These are phyloP conservation scores for Thymallus thymallus DNA, from an alignment of 2,113 vertebrate species.

Conservation along the genomic window DNA sequence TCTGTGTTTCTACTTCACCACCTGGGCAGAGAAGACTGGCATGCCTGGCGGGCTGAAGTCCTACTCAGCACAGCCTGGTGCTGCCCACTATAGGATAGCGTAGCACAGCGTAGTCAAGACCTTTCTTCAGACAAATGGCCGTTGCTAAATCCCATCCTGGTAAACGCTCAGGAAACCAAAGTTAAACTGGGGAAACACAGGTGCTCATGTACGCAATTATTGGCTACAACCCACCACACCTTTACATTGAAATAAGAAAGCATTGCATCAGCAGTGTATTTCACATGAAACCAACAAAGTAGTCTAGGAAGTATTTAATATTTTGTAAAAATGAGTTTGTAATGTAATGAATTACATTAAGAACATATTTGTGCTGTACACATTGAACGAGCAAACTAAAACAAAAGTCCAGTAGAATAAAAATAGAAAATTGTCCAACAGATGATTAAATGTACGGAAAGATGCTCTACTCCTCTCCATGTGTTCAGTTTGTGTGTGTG, in stretches of 20 bases:
- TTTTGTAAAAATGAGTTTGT: not conserved
- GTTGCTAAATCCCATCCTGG: too few relatives aligned
- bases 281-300: not conserved
- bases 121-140: too few relatives aligned
- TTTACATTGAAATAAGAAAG: not conserved
- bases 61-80: conserved; percentile 26
- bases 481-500: too few relatives aligned
- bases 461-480: too few relatives aligned
- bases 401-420: not conserved
- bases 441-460: not conserved
- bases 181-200: too few relatives aligned
- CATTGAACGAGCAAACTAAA: conserved; percentile 29
- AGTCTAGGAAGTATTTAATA: too few relatives aligned
- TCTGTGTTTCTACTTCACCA: conserved; percentile 72
- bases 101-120: too few relatives aligned
- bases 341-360: conserved; percentile 20
- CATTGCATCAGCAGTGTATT: not conserved
- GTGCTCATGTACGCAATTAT: too few relatives aligned
- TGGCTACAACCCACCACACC: not conserved
- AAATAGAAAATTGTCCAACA: not conserved
- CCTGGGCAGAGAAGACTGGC: conserved; percentile 73
- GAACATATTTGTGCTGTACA: conserved; percentile 48
- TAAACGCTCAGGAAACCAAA: too few relatives aligned
- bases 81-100: conserved; percentile 3
- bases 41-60: conserved; percentile 55